phyloP scores from a whole-genome alignment of 1,140 invertebrate species.

The Philotrypesis tridentata region DNA sequence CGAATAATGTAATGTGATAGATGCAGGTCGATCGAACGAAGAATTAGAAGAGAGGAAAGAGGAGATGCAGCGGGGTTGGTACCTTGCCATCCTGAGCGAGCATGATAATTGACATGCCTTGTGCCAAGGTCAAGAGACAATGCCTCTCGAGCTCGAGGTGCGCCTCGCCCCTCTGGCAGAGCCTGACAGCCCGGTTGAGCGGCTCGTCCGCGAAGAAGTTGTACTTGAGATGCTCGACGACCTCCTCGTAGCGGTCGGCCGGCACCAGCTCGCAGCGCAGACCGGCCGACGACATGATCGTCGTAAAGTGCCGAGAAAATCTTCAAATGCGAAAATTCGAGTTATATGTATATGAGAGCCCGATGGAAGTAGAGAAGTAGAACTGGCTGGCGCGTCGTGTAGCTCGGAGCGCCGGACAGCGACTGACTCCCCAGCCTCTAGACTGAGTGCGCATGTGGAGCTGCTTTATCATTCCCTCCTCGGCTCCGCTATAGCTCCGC shows the following conservation, averaged over 20 bases:
- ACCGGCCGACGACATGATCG: conserved; percentile 60
- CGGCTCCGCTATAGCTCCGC: not conserved
- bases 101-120: conserved; percentile 83
- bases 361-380: no score
- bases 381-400: not conserved
- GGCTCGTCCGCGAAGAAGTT: conserved; percentile 88
- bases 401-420: not conserved
- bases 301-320: no score
- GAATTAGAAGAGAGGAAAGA: no score
- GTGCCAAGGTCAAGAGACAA: conserved; percentile 80
- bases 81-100: conserved; percentile 77
- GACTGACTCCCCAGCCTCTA: not conserved
- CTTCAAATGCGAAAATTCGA: no score
- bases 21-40: no score
- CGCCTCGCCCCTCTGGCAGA: conserved; percentile 79
- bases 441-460: conserved; percentile 25
- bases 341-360: no score
- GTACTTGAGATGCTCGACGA: conserved; percentile 80
- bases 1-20: no score
- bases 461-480: not conserved
- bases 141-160: conserved; percentile 84
- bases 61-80: no score
- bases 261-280: conserved; percentile 68
- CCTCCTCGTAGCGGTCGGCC: conserved; percentile 74
- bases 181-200: conserved; percentile 82